A percentile compares a stretch with the other conserved stretches of the same genome.
Conservation (phyloP, 1,140 invertebrate species). For the Drosophila repletoides region DNA sequence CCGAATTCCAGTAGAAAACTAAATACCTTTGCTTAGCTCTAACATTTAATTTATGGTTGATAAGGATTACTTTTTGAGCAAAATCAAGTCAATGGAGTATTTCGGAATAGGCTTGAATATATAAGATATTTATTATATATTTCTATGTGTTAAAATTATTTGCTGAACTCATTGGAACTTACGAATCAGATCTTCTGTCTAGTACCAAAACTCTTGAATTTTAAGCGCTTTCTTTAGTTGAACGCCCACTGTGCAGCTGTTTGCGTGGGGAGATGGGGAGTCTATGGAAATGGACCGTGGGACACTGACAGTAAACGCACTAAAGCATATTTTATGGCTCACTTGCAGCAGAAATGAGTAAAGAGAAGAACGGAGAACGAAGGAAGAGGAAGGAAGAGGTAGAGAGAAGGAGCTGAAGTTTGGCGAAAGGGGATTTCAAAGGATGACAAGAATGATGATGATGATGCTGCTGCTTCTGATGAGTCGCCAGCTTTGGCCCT, state of each 20-base stretch:
- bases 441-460: slow-evolving; percentile 35
- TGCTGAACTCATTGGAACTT: no score
- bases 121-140: no score
- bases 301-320: slow-evolving; percentile 41
- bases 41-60: no score
- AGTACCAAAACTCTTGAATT: background rate
- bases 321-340: slow-evolving; percentile 76
- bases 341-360: slow-evolving; percentile 52
- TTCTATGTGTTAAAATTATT: no score
- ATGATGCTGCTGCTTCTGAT: slow-evolving; percentile 40
- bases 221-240: background rate
- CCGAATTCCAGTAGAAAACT: no score
- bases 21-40: no score
- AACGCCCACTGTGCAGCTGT: slow-evolving; percentile 15
- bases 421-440: background rate
- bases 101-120: no score
- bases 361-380: background rate
- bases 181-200: no score
- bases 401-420: background rate
- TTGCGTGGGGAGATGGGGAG: no score
- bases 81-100: background rate
- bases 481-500: slow-evolving; percentile 34
- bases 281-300: slow-evolving; percentile 5
- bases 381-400: no score
- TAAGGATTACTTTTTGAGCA: no score